Evolutionary conservation across 2,888 invertebrate genomes (phyloP).

Genomic region (Melangyna quadrimaculata): DNA sequence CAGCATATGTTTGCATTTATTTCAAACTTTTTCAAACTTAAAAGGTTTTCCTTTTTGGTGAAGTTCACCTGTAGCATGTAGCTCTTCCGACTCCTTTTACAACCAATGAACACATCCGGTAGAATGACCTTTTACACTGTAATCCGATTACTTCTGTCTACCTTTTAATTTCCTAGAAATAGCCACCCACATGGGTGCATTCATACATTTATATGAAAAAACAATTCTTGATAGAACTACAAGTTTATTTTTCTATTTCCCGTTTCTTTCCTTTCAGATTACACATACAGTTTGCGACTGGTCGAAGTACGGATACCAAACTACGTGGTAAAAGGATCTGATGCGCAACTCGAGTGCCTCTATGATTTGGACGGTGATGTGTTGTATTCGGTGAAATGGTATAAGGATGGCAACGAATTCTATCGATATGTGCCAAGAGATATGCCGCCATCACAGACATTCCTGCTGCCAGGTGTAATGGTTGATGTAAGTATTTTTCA

Average conservation of each 20-base stretch:
- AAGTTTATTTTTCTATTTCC: slow-evolving; percentile 18
- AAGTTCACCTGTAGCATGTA: not conserved
- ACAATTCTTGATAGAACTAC: not conserved
- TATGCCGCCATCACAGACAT: slow-evolving; percentile 89
- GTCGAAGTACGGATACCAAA: slow-evolving; percentile 90
- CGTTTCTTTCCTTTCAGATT: slow-evolving; percentile 78
- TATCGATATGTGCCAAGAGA: slow-evolving; percentile 93
- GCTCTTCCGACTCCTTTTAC: not conserved
- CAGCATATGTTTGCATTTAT: no score
- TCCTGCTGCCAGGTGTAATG: slow-evolving; percentile 89
- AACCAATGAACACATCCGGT: slow-evolving; percentile 2
- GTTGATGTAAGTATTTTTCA: slow-evolving; percentile 88
- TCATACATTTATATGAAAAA: not conserved
- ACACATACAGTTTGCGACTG: slow-evolving; percentile 85
- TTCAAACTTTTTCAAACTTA: not conserved
- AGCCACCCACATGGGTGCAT: no score
- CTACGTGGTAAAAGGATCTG: slow-evolving; percentile 89
- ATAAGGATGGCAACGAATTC: slow-evolving; percentile 94
- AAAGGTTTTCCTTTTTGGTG: not conserved
- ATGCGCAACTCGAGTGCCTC: slow-evolving; percentile 89
- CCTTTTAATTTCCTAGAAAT: slow-evolving; percentile 22
- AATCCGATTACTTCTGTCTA: slow-evolving; percentile 10
- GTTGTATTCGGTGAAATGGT: slow-evolving; percentile 95
- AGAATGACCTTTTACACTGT: slow-evolving; percentile 3
- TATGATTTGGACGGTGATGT: slow-evolving; percentile 92